phyloP scores from a whole-genome alignment of 1,140 invertebrate genomes.

The Tribolium madens region DNA sequence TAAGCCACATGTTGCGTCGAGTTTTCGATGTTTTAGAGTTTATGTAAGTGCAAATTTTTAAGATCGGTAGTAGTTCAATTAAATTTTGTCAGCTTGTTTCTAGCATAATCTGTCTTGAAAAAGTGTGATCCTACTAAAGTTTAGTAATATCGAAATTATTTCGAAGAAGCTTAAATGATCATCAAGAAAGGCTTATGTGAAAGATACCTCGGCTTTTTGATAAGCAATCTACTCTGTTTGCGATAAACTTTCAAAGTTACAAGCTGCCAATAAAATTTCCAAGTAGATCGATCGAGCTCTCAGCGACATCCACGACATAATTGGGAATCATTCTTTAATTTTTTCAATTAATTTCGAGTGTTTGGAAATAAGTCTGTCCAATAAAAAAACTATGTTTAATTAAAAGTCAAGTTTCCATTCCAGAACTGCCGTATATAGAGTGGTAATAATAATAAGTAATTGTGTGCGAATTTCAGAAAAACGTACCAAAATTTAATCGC shows the following conservation, averaged over 20 bases:
- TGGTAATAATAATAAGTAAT: conserved; percentile 3
- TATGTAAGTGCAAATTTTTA: not conserved
- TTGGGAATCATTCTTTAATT: conserved; percentile 4
- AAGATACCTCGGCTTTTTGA: conserved; percentile 34
- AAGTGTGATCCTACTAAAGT: conserved; percentile 19
- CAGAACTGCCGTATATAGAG: not conserved
- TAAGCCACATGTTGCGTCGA: too few species aligned
- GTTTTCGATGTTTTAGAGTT: too few species aligned
- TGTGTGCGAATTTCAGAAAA: not conserved
- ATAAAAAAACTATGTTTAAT: not conserved
- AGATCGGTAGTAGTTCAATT: not conserved
- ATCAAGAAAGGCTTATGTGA: conserved; percentile 8
- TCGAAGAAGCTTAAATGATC: conserved; percentile 28
- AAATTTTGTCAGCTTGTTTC: not conserved
- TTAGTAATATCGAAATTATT: conserved; percentile 29
- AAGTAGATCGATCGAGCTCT: conserved; percentile 3
- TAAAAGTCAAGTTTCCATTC: not conserved
- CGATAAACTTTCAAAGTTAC: conserved; percentile 33
- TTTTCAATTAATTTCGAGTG: not conserved
- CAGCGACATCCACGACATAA: conserved; percentile 13
- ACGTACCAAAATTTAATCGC: conserved; percentile 14
- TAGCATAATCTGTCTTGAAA: conserved; percentile 15
- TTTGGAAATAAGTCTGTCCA: too few species aligned
- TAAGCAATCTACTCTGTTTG: conserved; percentile 37
- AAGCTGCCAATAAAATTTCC: conserved; percentile 34